phyloP scores from a whole-genome alignment of 2,888 invertebrate species.

The Eledona agricola region DNA sequence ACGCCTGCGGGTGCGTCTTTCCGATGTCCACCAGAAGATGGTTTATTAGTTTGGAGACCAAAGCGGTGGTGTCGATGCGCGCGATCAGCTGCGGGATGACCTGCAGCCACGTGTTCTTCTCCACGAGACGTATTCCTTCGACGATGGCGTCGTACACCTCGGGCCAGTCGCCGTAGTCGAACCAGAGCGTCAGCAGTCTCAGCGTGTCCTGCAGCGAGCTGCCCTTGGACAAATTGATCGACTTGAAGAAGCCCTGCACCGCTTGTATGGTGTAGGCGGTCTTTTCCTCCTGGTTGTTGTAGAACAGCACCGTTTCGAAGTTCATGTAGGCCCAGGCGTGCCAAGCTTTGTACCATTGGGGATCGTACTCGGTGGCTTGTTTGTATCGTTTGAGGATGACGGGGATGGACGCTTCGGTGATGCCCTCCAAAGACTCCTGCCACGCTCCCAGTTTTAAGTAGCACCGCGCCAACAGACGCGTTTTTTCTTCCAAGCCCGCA shows the following conservation, averaged over 20 bases:
- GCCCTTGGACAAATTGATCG: slow-evolving; percentile 90
- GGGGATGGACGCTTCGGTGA: slow-evolving; percentile 80
- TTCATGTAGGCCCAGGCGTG: slow-evolving; percentile 98
- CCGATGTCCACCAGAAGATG: slow-evolving; percentile 95
- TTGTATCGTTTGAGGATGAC: slow-evolving; percentile 80
- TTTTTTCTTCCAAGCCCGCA: slow-evolving; percentile 46
- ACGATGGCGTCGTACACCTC: slow-evolving; percentile 94
- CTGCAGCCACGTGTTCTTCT: slow-evolving; percentile 99
- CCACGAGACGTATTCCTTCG: slow-evolving; percentile 91
- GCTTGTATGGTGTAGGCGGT: slow-evolving; percentile 89
- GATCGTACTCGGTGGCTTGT: slow-evolving; percentile 84
- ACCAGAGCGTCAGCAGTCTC: slow-evolving; percentile 93
- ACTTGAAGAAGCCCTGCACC: slow-evolving; percentile 92
- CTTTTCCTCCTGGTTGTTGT: slow-evolving; percentile 61
- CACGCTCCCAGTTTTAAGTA: slow-evolving; percentile 95
- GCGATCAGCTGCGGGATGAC: slow-evolving; percentile 99
- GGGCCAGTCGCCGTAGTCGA: slow-evolving; percentile 94
- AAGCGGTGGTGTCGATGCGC: slow-evolving; percentile 91
- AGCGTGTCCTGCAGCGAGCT: slow-evolving; percentile 97
- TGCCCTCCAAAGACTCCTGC: slow-evolving; percentile 88
- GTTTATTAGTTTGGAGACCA: slow-evolving; percentile 91
- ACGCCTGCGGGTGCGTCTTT: slow-evolving; percentile 91
- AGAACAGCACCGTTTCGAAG: slow-evolving; percentile 87
- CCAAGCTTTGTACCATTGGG: slow-evolving; percentile 97
- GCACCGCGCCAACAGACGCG: slow-evolving; percentile 65